phyloP scores from a whole-genome alignment of 2,888 invertebrate species.

The Andrena bicolor region DNA sequence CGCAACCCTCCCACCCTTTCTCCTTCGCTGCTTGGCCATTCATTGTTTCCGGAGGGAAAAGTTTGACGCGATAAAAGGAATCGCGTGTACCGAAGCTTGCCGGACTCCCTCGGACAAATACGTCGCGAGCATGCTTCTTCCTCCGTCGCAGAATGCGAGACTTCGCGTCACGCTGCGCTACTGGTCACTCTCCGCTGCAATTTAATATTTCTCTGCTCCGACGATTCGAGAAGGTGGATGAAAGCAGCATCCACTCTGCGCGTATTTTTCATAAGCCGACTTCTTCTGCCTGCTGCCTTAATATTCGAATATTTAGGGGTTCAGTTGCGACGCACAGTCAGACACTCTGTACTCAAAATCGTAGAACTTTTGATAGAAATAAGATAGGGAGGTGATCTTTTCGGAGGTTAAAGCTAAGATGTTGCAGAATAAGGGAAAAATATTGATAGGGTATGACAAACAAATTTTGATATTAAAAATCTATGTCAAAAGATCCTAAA shows the following conservation, averaged over 20 bases:
- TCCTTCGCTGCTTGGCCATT: background rate
- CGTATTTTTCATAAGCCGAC: background rate
- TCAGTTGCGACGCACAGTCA: background rate
- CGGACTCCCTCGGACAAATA: background rate
- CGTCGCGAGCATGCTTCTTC: background rate
- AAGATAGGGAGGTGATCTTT: no score
- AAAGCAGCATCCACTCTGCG: background rate
- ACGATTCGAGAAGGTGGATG: background rate
- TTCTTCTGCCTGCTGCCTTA: background rate
- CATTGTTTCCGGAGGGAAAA: slow-evolving; percentile 20
- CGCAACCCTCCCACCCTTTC: background rate
- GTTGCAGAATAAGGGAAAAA: no score
- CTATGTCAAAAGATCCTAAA: no score
- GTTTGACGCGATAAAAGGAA: slow-evolving; percentile 19
- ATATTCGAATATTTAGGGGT: background rate
- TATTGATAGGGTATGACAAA: no score
- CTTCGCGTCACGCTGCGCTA: background rate
- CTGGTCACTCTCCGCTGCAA: slow-evolving; percentile 2
- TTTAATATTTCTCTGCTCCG: slow-evolving; percentile 12
- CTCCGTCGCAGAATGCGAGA: background rate
- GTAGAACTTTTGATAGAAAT: background rate
- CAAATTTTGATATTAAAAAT: no score
- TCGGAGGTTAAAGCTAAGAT: no score
- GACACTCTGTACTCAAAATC: background rate
- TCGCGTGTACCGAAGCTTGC: background rate